Conservation (phyloP, 2,113 vertebrate species). For the Crotalus helleri region DNA sequence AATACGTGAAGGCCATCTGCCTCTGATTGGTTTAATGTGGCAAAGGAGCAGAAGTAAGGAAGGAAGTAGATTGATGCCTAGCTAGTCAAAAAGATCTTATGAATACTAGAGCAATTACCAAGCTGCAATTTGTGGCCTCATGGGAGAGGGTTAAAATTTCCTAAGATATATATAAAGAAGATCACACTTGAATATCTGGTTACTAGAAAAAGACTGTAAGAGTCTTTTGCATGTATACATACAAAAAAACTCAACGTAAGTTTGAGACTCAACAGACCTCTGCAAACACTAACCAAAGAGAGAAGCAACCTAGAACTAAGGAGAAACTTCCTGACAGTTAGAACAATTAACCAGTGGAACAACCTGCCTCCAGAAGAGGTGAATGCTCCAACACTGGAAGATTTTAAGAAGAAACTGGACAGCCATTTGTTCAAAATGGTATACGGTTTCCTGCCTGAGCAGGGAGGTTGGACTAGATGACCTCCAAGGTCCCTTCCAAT, state of each 20-base stretch:
- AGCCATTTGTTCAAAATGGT: too few relatives aligned
- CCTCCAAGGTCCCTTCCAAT: too few relatives aligned
- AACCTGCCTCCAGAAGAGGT: too few relatives aligned
- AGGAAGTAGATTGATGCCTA: conserved; percentile 23
- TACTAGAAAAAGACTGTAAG: conserved; percentile 46
- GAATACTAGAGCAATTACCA: conserved; percentile 5
- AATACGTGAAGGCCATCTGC: neutral
- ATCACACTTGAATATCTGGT: conserved; percentile 38
- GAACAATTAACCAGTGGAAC: too few relatives aligned
- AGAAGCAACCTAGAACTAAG: too few relatives aligned
- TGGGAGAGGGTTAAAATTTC: conserved; percentile 2
- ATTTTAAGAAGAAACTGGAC: too few relatives aligned
- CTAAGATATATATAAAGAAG: conserved; percentile 12
- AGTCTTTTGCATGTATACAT: conserved; percentile 27
- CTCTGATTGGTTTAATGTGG: conserved; percentile 1
- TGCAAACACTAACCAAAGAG: neutral
- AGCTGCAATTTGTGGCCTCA: conserved; percentile 18
- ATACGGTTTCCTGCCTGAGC: too few relatives aligned
- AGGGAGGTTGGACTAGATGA: too few relatives aligned
- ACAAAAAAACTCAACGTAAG: neutral
- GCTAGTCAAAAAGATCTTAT: neutral
- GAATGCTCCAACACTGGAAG: too few relatives aligned
- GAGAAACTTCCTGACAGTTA: too few relatives aligned
- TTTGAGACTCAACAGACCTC: neutral
- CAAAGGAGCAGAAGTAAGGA: conserved; percentile 12